A percentile compares a stretch with the other conserved stretches of the same genome.
These are phyloP conservation scores for Arctia plantaginis DNA, from an alignment of 2,888 invertebrate genomes.

Conservation along the genomic window DNA sequence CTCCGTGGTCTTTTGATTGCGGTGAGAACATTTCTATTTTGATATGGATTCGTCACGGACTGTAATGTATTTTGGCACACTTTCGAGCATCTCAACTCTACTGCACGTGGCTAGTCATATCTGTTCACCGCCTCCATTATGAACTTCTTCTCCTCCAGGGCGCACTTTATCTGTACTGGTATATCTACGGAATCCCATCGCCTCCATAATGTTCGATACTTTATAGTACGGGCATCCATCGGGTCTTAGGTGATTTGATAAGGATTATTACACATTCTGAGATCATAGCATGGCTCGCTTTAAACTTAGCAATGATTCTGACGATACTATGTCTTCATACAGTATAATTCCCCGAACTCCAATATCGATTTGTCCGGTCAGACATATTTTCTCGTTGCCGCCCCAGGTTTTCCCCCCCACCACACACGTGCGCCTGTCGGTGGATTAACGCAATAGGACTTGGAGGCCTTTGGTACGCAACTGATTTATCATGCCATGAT, in stretches of 20 bases:
- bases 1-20: conserved; percentile 88
- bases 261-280: conserved; percentile 82
- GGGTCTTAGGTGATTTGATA: conserved; percentile 85
- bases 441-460: conserved; percentile 75
- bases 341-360: conserved; percentile 75
- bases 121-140: conserved; percentile 77
- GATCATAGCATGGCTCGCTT: no score
- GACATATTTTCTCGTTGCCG: conserved; percentile 80
- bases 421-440: no score
- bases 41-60: conserved; percentile 73
- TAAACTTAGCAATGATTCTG: conserved; percentile 83
- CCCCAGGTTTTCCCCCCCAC: conserved; percentile 80
- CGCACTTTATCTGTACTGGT: conserved; percentile 61
- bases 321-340: conserved; percentile 80
- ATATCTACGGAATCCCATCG: conserved; percentile 65
- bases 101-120: conserved; percentile 79
- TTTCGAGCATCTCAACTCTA: conserved; percentile 81
- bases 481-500: conserved; percentile 71
- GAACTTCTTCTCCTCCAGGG: conserved; percentile 74
- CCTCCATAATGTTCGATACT: conserved; percentile 72
- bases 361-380: conserved; percentile 79
- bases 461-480: conserved; percentile 77
- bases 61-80: conserved; percentile 84
- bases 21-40: conserved; percentile 90
- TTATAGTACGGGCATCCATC: conserved; percentile 80